Evolutionary conservation across 2,797 vertebrate species (phyloP).

Genomic region (Tympanoctomys barrerae): DNA sequence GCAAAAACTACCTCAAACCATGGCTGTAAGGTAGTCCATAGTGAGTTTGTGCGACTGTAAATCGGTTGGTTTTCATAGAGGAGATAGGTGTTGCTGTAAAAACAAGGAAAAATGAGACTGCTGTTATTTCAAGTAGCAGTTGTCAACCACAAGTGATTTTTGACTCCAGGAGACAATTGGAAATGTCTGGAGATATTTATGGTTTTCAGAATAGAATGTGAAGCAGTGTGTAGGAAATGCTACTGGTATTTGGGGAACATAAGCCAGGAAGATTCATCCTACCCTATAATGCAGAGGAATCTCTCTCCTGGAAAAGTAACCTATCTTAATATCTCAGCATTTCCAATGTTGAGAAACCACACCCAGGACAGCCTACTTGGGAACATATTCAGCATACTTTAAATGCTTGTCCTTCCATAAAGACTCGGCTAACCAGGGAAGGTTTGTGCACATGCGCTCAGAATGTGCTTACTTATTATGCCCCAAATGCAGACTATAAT

Average conservation of each 20-base stretch:
- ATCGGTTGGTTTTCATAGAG: conserved; percentile 30
- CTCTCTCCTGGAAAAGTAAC: background rate
- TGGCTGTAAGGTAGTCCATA: background rate
- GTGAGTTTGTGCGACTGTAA: background rate
- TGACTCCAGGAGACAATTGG: background rate
- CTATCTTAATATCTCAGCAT: background rate
- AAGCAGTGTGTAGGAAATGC: background rate
- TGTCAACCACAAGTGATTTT: background rate
- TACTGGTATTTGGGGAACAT: background rate
- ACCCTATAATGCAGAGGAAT: background rate
- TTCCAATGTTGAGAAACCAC: background rate
- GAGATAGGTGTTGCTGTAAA: background rate
- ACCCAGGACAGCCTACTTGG: background rate
- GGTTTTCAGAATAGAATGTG: background rate
- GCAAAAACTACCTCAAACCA: conserved; percentile 17
- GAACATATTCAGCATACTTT: background rate
- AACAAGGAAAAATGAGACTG: background rate
- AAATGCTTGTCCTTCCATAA: background rate
- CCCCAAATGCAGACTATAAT: background rate
- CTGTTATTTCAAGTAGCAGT: background rate
- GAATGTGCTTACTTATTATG: background rate
- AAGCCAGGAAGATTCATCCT: background rate
- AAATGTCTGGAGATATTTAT: background rate
- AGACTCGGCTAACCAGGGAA: background rate
- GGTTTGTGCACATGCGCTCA: background rate